Base-by-base conservation (phyloP, 2,888 invertebrate species). In the Microplitis manilae region DNA sequence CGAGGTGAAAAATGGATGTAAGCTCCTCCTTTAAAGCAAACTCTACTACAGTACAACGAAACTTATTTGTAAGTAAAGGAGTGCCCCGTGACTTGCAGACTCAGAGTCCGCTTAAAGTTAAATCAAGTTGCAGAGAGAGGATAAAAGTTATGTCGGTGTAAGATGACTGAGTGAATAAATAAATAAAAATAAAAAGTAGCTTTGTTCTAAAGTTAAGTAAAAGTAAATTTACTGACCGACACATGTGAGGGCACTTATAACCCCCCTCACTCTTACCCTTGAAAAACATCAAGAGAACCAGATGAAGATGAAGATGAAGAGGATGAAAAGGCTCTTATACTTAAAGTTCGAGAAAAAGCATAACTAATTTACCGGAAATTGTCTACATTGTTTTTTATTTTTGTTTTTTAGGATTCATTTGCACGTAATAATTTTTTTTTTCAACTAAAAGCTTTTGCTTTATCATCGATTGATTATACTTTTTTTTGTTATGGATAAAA, bases 301-400 rank as follows among this genome's bases (percentile, higher is more conserved):
- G 50, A 60, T 50, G 17, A 70, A 67, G 73, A 69, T 62, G 79
- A 71, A 67, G 79, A 78, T 69, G 71, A 73, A 59, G 50, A 72
- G 68, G 72, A 50, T 61, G 62, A 68, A 30, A 64, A 20, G 65
- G n/a, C 69, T 75, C 74, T n/a, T 38, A 41, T 40, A 59, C 72
- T 60, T 30, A 70, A 77, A 64, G 13, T 73, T 50, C 64, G 71
- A 78, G 83, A 88, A 88, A 87, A 88, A 86, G 84, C 84, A 84
- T 81, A 82, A 77, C 86, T 86, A 89, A 89, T 89, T 85, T 79
- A 81, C 87, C 87, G 88, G 89, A 89, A 89, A 89, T 89, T 88
- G 86, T 89, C 86, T 85, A 77, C 79, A 77, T 80, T 81, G 75
- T 80, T 80, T 71, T 77, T 77, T 77, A 72, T 68, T n/a, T 60